Conservation (phyloP, 1,140 invertebrate species). For the Dinothrombium tinctorium region DNA sequence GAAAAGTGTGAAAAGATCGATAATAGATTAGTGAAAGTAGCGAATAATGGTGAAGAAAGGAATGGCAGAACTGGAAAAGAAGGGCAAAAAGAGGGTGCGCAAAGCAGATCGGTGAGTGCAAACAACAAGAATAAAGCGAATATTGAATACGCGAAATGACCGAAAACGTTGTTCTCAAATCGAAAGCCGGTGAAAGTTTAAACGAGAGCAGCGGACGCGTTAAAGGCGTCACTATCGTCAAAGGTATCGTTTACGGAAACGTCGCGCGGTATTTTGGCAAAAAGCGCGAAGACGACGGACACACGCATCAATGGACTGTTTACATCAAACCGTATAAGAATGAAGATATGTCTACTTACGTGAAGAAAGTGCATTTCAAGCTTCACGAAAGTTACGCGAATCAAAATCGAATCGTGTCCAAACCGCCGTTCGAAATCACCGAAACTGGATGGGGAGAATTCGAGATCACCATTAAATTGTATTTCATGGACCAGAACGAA, state of each 20-base stretch:
- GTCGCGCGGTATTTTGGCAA: conserved; percentile 65
- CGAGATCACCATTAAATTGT: conserved; percentile 93
- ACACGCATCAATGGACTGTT: conserved; percentile 97
- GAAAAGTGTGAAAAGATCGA: too few species aligned
- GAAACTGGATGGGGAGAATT: conserved; percentile 99
- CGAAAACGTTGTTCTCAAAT: too few species aligned
- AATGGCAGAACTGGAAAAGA: too few species aligned
- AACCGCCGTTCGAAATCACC: conserved; percentile 87
- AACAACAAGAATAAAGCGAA: too few species aligned
- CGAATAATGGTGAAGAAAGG: too few species aligned
- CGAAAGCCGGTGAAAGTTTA: too few species aligned
- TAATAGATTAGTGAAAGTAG: too few species aligned
- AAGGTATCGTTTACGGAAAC: conserved; percentile 93
- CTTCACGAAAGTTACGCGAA: conserved; percentile 92
- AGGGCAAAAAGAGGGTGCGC: too few species aligned
- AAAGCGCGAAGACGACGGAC: conserved; percentile 93
- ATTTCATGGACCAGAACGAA: conserved; percentile 83
- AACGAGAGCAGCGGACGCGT: conserved; percentile 12
- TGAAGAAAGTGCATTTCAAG: conserved; percentile 94
- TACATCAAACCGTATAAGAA: conserved; percentile 75
- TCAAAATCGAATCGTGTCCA: conserved; percentile 63
- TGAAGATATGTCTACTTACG: conserved; percentile 73
- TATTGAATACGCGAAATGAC: too few species aligned
- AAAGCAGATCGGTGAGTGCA: too few species aligned
- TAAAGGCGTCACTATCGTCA: conserved; percentile 67